Percentiles rank a stretch among this genome's conserved stretches.
Evolutionary conservation across 2,888 invertebrate species (phyloP).

Genomic region (Erynnis tages): DNA sequence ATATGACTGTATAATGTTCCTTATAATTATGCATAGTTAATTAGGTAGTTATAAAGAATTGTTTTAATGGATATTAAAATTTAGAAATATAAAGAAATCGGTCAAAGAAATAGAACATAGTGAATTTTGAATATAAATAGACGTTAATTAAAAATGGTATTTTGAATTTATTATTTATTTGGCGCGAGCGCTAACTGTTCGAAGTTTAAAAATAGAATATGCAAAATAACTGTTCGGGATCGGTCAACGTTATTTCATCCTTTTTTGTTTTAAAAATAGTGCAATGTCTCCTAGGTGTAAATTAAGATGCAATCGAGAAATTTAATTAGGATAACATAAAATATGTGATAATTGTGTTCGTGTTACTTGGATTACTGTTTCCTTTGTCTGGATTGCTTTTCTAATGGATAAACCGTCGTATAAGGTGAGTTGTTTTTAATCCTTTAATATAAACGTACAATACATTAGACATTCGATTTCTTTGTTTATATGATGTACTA

Average conservation of each 20-base stretch:
- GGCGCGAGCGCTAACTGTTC: constrained; percentile 19
- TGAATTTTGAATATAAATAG: background rate
- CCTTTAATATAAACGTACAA: background rate
- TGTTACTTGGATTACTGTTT: constrained; percentile 38
- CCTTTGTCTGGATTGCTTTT: constrained; percentile 57
- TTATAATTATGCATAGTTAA: constrained; percentile 10
- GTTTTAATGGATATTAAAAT: constrained; percentile 30
- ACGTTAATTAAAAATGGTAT: constrained; percentile 6
- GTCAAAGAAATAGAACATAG: background rate
- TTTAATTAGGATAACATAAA: constrained; percentile 32
- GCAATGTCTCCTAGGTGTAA: constrained; percentile 57
- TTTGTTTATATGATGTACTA: background rate
- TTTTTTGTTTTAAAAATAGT: constrained; percentile 60
- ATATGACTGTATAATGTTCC: too few relatives aligned
- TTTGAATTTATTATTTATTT: constrained; percentile 10
- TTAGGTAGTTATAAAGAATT: constrained; percentile 25
- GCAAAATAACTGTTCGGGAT: constrained; percentile 45
- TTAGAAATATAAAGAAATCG: constrained; percentile 7
- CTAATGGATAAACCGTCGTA: constrained; percentile 71
- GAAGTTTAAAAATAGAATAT: constrained; percentile 49
- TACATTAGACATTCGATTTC: background rate
- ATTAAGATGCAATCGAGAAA: constrained; percentile 51
- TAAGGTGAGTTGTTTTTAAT: constrained; percentile 50
- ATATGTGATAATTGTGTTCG: constrained; percentile 31
- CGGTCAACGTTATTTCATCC: constrained; percentile 35